Percentiles rank a stretch among this genome's conserved stretches.
Evolutionary conservation across 2,113 vertebrate genomes (phyloP).

Genomic region (Meriones unguiculatus): DNA sequence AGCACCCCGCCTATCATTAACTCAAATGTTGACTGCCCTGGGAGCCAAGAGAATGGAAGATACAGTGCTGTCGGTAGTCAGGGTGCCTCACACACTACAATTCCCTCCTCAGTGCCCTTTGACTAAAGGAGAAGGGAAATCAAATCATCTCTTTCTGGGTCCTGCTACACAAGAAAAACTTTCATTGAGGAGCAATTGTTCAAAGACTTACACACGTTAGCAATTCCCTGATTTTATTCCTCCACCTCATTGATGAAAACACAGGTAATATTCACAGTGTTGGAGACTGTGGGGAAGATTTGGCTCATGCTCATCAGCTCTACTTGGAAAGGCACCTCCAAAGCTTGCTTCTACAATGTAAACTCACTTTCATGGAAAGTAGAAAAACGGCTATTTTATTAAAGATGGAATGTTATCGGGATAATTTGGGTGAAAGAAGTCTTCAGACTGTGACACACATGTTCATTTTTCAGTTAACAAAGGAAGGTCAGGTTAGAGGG

Average conservation of each 20-base stretch:
- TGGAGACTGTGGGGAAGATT: not conserved
- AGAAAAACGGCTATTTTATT: not conserved
- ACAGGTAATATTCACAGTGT: not conserved
- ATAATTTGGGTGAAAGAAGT: not conserved
- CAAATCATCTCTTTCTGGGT: not conserved
- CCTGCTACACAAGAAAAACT: not conserved
- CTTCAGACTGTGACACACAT: not conserved
- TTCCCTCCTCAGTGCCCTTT: not conserved
- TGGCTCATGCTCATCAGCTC: not conserved
- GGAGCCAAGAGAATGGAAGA: not conserved
- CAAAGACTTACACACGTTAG: not conserved
- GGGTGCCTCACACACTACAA: too few relatives aligned
- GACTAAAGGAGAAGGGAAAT: not conserved
- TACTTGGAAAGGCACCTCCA: not conserved
- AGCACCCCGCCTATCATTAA: slow-evolving; percentile 24
- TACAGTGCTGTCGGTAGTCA: not conserved
- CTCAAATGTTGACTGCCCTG: not conserved
- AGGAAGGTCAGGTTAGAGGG: not conserved
- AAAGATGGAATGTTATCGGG: too few relatives aligned
- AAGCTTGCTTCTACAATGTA: not conserved
- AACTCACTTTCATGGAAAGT: not conserved
- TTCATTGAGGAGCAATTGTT: not conserved
- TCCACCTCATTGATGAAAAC: too few relatives aligned
- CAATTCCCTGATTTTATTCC: not conserved
- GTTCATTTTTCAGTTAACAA: not conserved